Evolutionary conservation across 2,113 vertebrate species (phyloP).

Genomic region (Silurus glanis): DNA sequence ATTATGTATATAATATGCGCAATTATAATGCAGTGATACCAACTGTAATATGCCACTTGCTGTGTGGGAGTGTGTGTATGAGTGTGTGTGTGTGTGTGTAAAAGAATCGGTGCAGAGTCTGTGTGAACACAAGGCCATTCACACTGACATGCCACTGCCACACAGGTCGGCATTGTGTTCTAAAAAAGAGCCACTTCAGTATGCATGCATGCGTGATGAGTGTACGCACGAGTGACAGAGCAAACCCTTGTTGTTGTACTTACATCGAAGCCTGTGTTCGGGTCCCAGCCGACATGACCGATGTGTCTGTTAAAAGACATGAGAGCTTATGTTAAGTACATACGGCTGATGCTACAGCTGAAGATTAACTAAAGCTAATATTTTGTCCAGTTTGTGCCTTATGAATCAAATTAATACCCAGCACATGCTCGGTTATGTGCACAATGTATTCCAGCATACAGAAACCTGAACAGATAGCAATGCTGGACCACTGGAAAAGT

Average conservation of each 20-base stretch:
- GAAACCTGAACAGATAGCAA: background rate
- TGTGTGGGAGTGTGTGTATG: conserved; percentile 33
- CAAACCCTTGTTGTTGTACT: conserved; percentile 71
- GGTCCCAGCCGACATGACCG: conserved; percentile 99
- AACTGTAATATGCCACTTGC: background rate
- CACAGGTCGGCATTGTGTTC: conserved; percentile 68
- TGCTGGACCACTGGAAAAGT: background rate
- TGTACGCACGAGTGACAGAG: conserved; percentile 34
- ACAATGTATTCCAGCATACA: background rate
- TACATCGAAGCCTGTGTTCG: conserved; percentile 99
- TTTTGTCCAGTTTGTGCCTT: background rate
- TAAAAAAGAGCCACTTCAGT: conserved; percentile 36
- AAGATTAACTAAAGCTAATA: background rate
- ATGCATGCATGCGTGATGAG: conserved; percentile 34
- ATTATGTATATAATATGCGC: background rate
- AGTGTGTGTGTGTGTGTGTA: conserved; percentile 13
- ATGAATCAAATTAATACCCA: background rate
- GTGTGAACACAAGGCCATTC: conserved; percentile 65
- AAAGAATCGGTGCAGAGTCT: conserved; percentile 42
- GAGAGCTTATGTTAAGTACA: conserved; percentile 16
- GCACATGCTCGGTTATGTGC: background rate
- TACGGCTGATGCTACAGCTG: conserved; percentile 26
- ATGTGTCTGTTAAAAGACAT: conserved; percentile 82
- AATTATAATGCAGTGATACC: background rate
- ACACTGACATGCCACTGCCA: conserved; percentile 60